Evolutionary conservation across 2,797 vertebrate genomes (phyloP).

Genomic region (Hydrophis major): DNA sequence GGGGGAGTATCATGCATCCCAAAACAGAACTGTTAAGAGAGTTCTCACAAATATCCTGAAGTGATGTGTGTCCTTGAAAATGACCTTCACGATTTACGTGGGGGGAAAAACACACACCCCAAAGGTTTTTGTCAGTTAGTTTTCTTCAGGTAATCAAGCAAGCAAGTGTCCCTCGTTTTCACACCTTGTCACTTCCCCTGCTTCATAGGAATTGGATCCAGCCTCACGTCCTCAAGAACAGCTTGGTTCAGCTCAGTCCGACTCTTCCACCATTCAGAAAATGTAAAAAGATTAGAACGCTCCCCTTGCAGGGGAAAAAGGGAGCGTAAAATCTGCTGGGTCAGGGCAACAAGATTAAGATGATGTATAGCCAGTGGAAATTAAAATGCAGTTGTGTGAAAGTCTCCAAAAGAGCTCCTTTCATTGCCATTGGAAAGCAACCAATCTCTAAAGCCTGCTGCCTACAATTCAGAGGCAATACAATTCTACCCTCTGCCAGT

Average conservation of each 20-base stretch:
- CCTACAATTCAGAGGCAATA: background rate
- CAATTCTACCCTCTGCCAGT: background rate
- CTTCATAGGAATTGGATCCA: background rate
- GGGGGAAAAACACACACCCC: background rate
- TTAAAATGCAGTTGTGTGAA: background rate
- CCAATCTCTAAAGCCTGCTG: background rate
- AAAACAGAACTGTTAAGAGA: background rate
- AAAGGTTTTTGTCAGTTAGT: background rate
- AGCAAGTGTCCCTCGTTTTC: background rate
- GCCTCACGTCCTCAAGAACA: background rate
- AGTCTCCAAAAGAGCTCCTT: background rate
- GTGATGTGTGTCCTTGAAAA: background rate
- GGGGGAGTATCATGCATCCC: too few relatives aligned
- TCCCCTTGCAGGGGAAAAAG: background rate
- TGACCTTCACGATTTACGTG: background rate
- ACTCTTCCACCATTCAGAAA: background rate
- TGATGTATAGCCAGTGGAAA: background rate
- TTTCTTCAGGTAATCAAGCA: background rate
- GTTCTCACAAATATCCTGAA: background rate
- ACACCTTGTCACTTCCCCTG: background rate
- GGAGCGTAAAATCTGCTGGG: background rate
- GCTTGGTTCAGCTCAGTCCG: background rate
- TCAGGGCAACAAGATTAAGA: background rate
- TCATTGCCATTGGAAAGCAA: background rate
- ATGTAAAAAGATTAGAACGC: background rate